Evolutionary conservation across 2,888 invertebrate genomes (phyloP).

Genomic region (Leptinotarsa haldemani): DNA sequence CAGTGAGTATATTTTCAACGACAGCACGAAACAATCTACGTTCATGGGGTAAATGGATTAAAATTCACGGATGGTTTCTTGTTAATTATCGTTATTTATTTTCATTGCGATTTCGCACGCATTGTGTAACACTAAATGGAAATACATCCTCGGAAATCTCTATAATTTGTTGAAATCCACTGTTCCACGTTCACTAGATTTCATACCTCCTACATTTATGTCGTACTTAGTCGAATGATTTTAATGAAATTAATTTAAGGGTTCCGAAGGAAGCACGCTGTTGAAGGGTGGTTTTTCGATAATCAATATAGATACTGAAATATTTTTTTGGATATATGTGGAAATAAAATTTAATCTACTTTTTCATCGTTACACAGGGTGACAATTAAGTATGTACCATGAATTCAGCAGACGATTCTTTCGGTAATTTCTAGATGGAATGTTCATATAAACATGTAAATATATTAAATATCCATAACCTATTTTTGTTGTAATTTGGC

Average conservation of each 20-base stretch:
- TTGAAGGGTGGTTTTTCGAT: background rate
- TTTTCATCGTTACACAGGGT: too few relatives aligned
- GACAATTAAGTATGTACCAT: too few relatives aligned
- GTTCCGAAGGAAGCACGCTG: background rate
- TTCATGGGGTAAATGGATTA: slow-evolving; percentile 29
- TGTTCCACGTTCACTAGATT: slow-evolving; percentile 14
- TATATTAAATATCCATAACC: too few relatives aligned
- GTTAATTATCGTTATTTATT: slow-evolving; percentile 44
- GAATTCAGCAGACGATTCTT: too few relatives aligned
- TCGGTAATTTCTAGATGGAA: too few relatives aligned
- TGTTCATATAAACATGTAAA: too few relatives aligned
- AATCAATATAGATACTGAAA: too few relatives aligned
- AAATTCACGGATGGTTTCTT: slow-evolving; percentile 42
- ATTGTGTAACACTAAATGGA: slow-evolving; percentile 46
- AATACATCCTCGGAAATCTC: slow-evolving; percentile 31
- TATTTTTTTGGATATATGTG: too few relatives aligned
- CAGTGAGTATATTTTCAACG: background rate
- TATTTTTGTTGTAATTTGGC: too few relatives aligned
- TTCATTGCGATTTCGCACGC: slow-evolving; percentile 51
- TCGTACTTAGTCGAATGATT: slow-evolving; percentile 18
- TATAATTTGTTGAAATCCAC: slow-evolving; percentile 25
- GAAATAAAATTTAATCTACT: too few relatives aligned
- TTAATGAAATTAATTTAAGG: slow-evolving; percentile 21
- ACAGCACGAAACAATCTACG: background rate
- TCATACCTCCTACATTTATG: slow-evolving; percentile 20